Evolutionary conservation across 2,113 vertebrate genomes (phyloP).

Genomic region (Gopherus evgoodei): DNA sequence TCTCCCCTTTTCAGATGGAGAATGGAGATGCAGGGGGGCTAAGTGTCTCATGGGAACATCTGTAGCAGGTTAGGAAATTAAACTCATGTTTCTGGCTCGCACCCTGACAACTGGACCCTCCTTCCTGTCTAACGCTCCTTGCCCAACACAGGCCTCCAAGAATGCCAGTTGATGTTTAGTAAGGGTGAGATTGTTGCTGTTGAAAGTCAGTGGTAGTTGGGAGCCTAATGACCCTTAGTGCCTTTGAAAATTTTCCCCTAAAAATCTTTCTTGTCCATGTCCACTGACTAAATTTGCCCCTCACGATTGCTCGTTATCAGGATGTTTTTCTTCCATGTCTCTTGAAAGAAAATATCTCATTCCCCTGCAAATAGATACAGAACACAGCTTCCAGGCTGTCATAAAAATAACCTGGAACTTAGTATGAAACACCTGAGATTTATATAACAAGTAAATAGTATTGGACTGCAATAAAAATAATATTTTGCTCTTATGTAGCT

Average conservation of each 20-base stretch:
- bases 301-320: neutral
- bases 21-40: neutral
- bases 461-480: neutral
- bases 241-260: neutral
- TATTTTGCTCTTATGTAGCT: fast-evolving
- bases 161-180: neutral
- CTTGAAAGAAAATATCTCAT: neutral
- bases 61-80: fast-evolving
- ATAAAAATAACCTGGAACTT: neutral
- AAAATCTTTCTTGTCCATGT: neutral
- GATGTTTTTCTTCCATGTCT: neutral
- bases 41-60: fast-evolving
- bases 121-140: fast-evolving
- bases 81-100: neutral
- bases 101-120: fast-evolving
- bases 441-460: neutral
- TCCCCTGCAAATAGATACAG: fast-evolving
- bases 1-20: neutral
- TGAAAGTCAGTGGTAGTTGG: neutral
- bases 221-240: neutral
- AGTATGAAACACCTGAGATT: neutral
- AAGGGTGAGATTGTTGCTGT: neutral
- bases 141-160: neutral
- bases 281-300: neutral
- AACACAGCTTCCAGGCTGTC: neutral